Percentiles rank a stretch among this genome's conserved stretches.
phyloP scores from a whole-genome alignment of 2,888 invertebrate genomes.

The Pimpla rufipes region DNA sequence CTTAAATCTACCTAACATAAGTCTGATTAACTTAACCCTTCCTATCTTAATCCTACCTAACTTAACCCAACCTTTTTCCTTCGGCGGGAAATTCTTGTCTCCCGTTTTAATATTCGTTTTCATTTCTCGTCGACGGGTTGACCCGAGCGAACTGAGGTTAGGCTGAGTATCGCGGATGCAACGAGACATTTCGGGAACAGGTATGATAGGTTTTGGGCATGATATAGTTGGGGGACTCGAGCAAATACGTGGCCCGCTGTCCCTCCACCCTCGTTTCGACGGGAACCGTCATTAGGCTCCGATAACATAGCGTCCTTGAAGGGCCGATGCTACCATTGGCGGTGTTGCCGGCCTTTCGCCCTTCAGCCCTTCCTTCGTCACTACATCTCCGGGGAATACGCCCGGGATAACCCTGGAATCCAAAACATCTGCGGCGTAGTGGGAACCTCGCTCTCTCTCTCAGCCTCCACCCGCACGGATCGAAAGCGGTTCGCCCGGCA shows the following conservation, averaged over 20 bases:
- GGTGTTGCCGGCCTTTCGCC: constrained; percentile 14
- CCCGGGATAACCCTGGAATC: constrained; percentile 42
- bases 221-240: not conserved
- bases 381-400: constrained; percentile 25
- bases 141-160: not conserved
- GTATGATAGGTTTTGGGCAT: not conserved
- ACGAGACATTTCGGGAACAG: constrained; percentile 16
- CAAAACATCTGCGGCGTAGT: constrained; percentile 30
- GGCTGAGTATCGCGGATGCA: constrained; percentile 15
- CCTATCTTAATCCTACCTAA: too few relatives aligned
- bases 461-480: not conserved
- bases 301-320: constrained; percentile 49
- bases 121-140: constrained; percentile 10
- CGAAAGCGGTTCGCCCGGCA: constrained; percentile 27
- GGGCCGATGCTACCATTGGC: constrained; percentile 36
- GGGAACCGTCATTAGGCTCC: constrained; percentile 51
- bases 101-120: too few relatives aligned
- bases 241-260: constrained; percentile 24
- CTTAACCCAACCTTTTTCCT: too few relatives aligned
- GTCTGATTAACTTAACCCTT: too few relatives aligned
- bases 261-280: constrained; percentile 29
- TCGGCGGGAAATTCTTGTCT: too few relatives aligned
- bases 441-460: not conserved
- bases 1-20: too few relatives aligned
- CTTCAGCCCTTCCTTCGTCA: constrained; percentile 14